Conservation (phyloP, 1,140 invertebrate genomes). For the Diachasmimorpha longicaudata region DNA sequence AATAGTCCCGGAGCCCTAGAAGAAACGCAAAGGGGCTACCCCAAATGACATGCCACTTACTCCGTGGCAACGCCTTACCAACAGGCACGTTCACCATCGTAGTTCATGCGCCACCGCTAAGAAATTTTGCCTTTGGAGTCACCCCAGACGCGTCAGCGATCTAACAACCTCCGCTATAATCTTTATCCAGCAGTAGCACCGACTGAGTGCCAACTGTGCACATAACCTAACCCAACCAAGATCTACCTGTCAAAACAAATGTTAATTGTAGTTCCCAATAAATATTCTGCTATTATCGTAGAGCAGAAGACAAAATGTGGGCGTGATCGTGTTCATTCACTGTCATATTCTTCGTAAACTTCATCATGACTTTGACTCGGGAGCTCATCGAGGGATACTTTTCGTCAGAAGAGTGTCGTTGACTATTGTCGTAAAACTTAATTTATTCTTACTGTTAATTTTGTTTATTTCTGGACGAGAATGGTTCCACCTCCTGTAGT, state of each 20-base stretch:
- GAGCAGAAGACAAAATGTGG: not conserved
- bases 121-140: no score
- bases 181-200: no score
- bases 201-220: no score
- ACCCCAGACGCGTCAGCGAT: no score
- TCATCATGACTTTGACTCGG: not conserved
- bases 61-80: no score
- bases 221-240: not conserved
- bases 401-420: not conserved
- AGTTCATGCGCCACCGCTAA: no score
- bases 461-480: slow-evolving; percentile 23
- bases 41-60: no score
- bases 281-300: not conserved
- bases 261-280: not conserved
- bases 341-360: not conserved
- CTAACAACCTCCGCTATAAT: no score
- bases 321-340: not conserved
- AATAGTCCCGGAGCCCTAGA: no score
- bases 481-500: slow-evolving; percentile 86
- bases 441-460: not conserved
- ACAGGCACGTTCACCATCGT: no score
- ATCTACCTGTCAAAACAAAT: not conserved
- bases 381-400: not conserved
- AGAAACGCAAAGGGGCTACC: no score
- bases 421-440: not conserved